These are phyloP conservation scores for Amyelois transitella DNA, from an alignment of 1,140 invertebrate species.

Conservation along the genomic window DNA sequence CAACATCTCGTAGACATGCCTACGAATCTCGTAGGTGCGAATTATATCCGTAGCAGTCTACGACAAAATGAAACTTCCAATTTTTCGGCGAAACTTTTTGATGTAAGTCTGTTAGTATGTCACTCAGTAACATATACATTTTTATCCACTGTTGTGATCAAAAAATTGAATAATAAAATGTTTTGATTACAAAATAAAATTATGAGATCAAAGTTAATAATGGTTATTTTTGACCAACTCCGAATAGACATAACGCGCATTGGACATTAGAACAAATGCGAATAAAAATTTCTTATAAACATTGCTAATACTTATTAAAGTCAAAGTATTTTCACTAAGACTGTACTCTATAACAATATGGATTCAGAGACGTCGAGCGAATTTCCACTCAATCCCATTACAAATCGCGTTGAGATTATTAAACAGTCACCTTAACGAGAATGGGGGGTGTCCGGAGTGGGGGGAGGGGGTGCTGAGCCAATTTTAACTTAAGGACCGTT, in stretches of 20 bases:
- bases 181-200: too few species aligned
- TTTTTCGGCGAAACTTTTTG: too few species aligned
- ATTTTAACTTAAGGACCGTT: conserved; percentile 12
- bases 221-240: too few species aligned
- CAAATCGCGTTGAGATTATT: conserved; percentile 46
- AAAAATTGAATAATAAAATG: too few species aligned
- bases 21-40: neutral
- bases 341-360: conserved; percentile 27
- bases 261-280: neutral
- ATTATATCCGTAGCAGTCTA: too few species aligned
- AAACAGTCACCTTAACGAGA: conserved; percentile 47
- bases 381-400: conserved; percentile 37
- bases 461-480: neutral
- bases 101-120: too few species aligned
- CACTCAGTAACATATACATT: too few species aligned
- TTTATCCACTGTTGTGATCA: too few species aligned
- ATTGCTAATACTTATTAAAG: neutral
- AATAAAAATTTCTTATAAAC: neutral
- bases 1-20: conserved; percentile 1
- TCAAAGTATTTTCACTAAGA: neutral
- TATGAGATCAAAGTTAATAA: too few species aligned
- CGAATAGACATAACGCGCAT: too few species aligned
- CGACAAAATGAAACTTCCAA: too few species aligned
- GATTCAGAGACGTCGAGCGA: conserved; percentile 21
- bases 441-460: conserved; percentile 10